These are phyloP conservation scores for Tamandua tetradactyla DNA, from an alignment of 2,797 vertebrate genomes.

Conservation along the genomic window DNA sequence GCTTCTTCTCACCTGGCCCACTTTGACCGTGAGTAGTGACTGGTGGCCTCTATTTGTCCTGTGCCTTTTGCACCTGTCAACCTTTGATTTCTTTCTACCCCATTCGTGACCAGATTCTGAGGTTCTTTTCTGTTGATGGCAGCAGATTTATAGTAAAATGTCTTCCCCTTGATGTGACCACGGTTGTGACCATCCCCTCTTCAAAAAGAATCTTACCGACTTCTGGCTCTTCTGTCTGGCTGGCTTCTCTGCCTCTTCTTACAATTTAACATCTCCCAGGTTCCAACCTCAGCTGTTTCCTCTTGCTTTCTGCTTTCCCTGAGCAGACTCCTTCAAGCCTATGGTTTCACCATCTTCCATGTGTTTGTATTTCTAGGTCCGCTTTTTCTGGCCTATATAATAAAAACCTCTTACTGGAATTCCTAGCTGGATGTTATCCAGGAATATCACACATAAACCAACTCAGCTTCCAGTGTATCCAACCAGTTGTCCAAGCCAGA, in stretches of 20 bases:
- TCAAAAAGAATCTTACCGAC: not conserved
- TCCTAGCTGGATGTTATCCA: not conserved
- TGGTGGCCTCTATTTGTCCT: not conserved
- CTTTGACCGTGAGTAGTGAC: not conserved
- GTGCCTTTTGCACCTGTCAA: not conserved
- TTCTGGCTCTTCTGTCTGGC: not conserved
- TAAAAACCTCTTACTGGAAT: not conserved
- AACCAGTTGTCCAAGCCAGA: not conserved
- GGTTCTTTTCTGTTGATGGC: not conserved
- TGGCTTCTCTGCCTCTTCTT: not conserved
- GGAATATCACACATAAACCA: not conserved
- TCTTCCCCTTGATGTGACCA: not conserved
- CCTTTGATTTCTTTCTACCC: not conserved
- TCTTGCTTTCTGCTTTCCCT: not conserved
- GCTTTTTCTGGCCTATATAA: conserved; percentile 32
- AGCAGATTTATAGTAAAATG: not conserved
- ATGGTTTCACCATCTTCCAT: not conserved
- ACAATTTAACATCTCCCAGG: not conserved
- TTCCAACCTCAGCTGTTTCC: not conserved
- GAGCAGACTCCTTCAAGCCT: not conserved
- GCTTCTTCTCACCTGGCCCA: not conserved
- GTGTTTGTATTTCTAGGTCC: not conserved
- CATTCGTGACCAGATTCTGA: not conserved
- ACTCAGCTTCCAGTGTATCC: conserved; percentile 4
- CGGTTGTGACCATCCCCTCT: not conserved